phyloP scores from a whole-genome alignment of 1,140 invertebrate genomes.

The Lethrus apterus region DNA sequence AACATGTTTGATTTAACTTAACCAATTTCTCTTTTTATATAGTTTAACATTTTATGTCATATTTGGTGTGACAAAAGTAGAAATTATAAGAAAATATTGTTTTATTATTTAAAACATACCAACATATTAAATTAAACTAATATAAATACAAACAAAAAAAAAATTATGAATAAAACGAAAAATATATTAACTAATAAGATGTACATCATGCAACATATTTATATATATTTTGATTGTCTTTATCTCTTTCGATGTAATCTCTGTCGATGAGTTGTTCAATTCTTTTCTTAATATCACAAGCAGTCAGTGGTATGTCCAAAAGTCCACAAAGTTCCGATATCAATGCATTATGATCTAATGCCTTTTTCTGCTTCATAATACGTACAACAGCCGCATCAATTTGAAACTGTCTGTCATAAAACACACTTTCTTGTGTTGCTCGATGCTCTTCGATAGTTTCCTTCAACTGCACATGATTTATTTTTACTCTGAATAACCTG shows the following conservation, averaged over 20 bases:
- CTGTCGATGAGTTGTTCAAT: conserved; percentile 35
- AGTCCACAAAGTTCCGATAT: conserved; percentile 94
- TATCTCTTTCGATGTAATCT: conserved; percentile 34
- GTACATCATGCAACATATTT: conserved; percentile 31
- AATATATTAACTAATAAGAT: conserved; percentile 1
- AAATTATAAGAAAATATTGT: not conserved
- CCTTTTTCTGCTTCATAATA: conserved; percentile 98
- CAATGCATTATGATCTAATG: conserved; percentile 85
- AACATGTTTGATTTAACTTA: too few species aligned
- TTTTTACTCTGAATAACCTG: conserved; percentile 94
- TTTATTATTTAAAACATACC: not conserved
- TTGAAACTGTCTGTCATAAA: conserved; percentile 97
- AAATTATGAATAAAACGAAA: not conserved
- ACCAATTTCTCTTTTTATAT: too few species aligned
- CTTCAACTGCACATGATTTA: conserved; percentile 99
- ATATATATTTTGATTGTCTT: conserved; percentile 30
- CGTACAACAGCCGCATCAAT: conserved; percentile 98
- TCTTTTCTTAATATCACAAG: conserved; percentile 31
- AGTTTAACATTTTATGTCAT: too few species aligned
- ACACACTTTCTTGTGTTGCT: conserved; percentile 92
- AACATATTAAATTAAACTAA: too few species aligned
- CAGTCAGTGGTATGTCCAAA: conserved; percentile 93
- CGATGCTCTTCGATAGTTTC: conserved; percentile 93
- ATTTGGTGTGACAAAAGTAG: too few species aligned
- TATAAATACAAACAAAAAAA: conserved; percentile 3